These are phyloP conservation scores for Psilanteris sp. DNA, from an alignment of 1,140 invertebrate species.

Conservation along the genomic window DNA sequence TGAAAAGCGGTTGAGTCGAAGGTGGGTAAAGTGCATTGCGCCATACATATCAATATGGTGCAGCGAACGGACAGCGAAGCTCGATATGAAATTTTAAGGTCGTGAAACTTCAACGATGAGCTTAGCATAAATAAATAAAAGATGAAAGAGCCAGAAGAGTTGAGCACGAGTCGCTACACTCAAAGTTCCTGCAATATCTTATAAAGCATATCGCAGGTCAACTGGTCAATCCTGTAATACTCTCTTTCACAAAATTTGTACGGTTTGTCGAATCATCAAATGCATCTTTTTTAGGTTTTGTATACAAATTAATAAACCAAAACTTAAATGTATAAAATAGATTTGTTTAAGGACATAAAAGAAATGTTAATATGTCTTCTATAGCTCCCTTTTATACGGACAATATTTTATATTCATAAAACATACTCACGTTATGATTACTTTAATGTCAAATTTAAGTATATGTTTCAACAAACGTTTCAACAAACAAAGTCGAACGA, in stretches of 20 bases:
- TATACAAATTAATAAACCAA: conserved; percentile 38
- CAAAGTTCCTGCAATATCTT: conserved; percentile 51
- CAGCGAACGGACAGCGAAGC: conserved; percentile 54
- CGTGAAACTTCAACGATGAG: conserved; percentile 67
- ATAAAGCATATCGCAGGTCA: conserved; percentile 42
- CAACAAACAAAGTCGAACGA: too few relatives aligned
- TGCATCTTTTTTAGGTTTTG: conserved; percentile 23
- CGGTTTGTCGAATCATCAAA: conserved; percentile 48
- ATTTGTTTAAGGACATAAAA: conserved; percentile 45
- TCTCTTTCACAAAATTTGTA: conserved; percentile 40
- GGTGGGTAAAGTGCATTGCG: conserved; percentile 69
- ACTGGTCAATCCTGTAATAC: conserved; percentile 56
- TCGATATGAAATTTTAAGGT: conserved; percentile 74
- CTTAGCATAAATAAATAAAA: conserved; percentile 79
- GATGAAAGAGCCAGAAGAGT: conserved; percentile 62
- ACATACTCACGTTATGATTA: conserved; percentile 1
- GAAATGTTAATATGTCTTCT: conserved; percentile 9
- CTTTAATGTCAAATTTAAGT: conserved; percentile 11
- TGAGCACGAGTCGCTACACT: conserved; percentile 36
- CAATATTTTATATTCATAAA: conserved; percentile 8
- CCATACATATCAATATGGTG: conserved; percentile 72
- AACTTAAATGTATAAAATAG: not conserved
- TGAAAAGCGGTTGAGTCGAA: conserved; percentile 69
- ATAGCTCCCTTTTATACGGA: conserved; percentile 4
- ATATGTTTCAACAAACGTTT: conserved; percentile 12